Base-by-base conservation (phyloP, 2,888 invertebrate species). In the Operophtera brumata region DNA sequence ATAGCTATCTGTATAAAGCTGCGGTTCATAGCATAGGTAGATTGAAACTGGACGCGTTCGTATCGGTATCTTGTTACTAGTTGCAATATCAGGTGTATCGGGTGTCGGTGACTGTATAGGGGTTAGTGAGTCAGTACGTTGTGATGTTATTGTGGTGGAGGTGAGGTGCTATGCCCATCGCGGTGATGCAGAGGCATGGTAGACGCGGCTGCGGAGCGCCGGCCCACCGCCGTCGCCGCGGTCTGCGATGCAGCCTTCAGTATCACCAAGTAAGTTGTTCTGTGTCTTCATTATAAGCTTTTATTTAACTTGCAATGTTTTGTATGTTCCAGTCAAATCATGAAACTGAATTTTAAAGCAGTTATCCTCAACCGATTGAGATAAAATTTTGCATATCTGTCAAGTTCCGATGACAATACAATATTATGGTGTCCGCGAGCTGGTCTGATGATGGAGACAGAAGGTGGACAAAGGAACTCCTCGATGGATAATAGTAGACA, bases 131-230 rank as follows among this genome's bases (percentile, higher is more conserved):
- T 75, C 7, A 69, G 71, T 34, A 6, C n/a, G 36, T 59, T 67
- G 72, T 74, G 70, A 76, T 77, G 80, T 76, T 58, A 71, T 71
- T 79, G 83, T 77, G 74, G 78, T 82, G 75, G 73, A 69, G 74
- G 80, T 76, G 80, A 75, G 74, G 73, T 76, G 76, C 80, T 75
- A 90, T 89, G 89, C 86, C 80, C 79, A 81, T 73, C 82, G 80
- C 85, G 85, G 86, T 87, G 86, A 88, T 90, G 89, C 88, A 78
- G 84, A 86, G 89, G 88, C 82, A 90, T 90, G 90, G 89, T 87
- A 86, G 89, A 89, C 87, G 89, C 85, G 86, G 87, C 86, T 79
- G 86, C 86, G 88, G 87, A 87, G 85, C 87, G 85, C 82, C 85
- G 82, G 82, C 77, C 81, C 82, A 82, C 80, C 80, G 80, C 77